These are phyloP conservation scores for Saxidomus purpurata DNA, from an alignment of 1,140 invertebrate genomes.

Conservation along the genomic window DNA sequence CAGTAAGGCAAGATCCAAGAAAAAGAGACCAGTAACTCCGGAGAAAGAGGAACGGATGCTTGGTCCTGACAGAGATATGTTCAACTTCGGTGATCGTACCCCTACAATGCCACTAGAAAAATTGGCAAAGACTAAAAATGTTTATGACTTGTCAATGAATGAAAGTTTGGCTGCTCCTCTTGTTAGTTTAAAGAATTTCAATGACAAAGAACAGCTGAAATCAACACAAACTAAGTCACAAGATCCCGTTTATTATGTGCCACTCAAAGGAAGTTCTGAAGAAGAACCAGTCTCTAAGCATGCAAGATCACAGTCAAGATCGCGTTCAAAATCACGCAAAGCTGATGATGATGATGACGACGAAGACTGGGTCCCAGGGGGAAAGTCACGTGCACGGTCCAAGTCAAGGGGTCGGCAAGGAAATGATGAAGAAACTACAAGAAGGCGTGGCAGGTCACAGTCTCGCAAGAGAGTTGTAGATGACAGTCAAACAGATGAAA, in stretches of 20 bases:
- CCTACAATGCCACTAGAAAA: slow-evolving; percentile 50
- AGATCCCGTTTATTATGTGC: slow-evolving; percentile 61
- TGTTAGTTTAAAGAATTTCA: slow-evolving; percentile 15
- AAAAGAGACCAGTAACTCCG: slow-evolving; percentile 40
- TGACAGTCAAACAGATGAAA: slow-evolving; percentile 21
- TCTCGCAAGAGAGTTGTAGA: slow-evolving; percentile 3
- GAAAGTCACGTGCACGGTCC: not conserved
- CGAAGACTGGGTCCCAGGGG: slow-evolving; percentile 54
- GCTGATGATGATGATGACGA: slow-evolving; percentile 47
- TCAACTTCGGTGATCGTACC: slow-evolving; percentile 57
- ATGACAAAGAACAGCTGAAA: not conserved
- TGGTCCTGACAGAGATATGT: slow-evolving; percentile 60
- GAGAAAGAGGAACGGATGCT: slow-evolving; percentile 49
- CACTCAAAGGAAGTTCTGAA: slow-evolving; percentile 32
- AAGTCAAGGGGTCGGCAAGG: not conserved
- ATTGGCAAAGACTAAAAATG: slow-evolving; percentile 47
- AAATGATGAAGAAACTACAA: slow-evolving; percentile 4
- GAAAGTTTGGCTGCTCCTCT: slow-evolving; percentile 28
- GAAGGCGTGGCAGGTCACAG: slow-evolving; percentile 20
- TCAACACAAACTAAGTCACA: slow-evolving; percentile 20
- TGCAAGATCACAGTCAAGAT: slow-evolving; percentile 50
- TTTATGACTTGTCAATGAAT: slow-evolving; percentile 64
- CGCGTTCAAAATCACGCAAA: slow-evolving; percentile 49
- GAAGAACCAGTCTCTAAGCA: slow-evolving; percentile 24
- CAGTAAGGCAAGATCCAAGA: slow-evolving; percentile 61